Evolutionary conservation across 2,113 vertebrate genomes (phyloP).

Genomic region (Odobenus rosmarus): DNA sequence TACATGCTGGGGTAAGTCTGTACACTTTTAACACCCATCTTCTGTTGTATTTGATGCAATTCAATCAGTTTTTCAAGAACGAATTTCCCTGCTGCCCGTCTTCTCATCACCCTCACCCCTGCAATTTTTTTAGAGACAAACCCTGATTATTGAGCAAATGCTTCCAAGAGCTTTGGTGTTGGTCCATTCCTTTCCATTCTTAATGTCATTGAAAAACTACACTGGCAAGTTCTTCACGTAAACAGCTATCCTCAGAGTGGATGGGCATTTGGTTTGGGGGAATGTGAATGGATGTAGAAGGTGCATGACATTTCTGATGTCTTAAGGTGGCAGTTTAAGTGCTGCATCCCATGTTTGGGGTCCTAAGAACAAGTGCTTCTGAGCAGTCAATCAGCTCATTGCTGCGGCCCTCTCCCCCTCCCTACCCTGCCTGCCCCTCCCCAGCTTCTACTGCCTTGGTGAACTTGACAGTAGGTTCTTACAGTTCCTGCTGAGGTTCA

Average conservation of each 20-base stretch:
- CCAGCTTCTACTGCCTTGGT: not conserved
- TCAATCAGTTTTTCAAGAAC: not conserved
- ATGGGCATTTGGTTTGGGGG: not conserved
- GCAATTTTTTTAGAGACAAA: not conserved
- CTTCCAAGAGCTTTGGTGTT: not conserved
- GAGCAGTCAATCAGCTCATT: not conserved
- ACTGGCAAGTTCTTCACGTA: not conserved
- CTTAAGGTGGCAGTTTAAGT: not conserved
- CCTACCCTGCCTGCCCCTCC: not conserved
- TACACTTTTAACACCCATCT: not conserved
- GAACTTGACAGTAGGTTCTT: not conserved
- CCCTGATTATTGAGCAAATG: not conserved
- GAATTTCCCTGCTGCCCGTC: not conserved
- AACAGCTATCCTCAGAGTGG: not conserved
- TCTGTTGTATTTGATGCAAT: not conserved
- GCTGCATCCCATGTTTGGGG: fast-evolving
- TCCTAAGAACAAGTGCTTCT: not conserved
- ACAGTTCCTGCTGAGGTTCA: not conserved
- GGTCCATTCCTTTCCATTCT: not conserved
- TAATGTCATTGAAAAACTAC: not conserved
- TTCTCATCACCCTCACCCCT: not conserved
- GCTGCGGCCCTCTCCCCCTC: not conserved
- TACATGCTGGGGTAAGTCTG: not conserved
- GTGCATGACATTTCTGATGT: not conserved
- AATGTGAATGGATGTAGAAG: not conserved